Evolutionary conservation across 2,113 vertebrate genomes (phyloP), one percentile per base, ranked within the genome.

Genomic region (Gobius niger): DNA sequence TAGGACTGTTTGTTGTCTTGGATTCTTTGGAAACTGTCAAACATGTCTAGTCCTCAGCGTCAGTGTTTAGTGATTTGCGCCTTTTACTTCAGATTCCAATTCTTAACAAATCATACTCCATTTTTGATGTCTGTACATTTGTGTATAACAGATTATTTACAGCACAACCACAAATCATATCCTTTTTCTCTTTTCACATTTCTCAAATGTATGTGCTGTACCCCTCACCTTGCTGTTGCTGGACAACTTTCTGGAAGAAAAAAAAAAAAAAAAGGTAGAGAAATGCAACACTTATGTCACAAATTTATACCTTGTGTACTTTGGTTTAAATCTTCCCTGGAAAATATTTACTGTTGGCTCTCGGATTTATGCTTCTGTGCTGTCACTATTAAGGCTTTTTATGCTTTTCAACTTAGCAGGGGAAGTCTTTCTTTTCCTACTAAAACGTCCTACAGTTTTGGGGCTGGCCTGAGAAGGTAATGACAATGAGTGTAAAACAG

Each of bases 401-500:
- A 49, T 63, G 49, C 46, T 46, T 70, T 60, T 57, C n/a, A 60
- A 71, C 66, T 72, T 19, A 40, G 34, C 53, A 15, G 5, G 59
- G 71, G 42, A 71, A 56, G 77, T 67, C 52, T 41, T 47, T 57
- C 18, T 49, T 65, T 73, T 73, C 56, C 19, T 75, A 53, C 72
- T 63, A n/a, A 68, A 50, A 68, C 65, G 67, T 60, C 68, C 63
- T 10, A 16, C 24, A 46, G 50, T 9, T 10, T 24, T 68, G 73
- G 68, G 44, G 47, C 47, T 64, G 63, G 49, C 34, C 56, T 0
- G 65, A 77, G 56, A 64, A 70, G 82, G 77, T 83, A 82, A 87
- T 87, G 75, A 80, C 79, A 78, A 63, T 76, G 65, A 82, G 67
- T 80, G 60, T 80, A 71, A 87, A 84, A 66, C 79, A 84, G 77